phyloP scores from a whole-genome alignment of 2,797 vertebrate species.

The Molossus molossus region DNA sequence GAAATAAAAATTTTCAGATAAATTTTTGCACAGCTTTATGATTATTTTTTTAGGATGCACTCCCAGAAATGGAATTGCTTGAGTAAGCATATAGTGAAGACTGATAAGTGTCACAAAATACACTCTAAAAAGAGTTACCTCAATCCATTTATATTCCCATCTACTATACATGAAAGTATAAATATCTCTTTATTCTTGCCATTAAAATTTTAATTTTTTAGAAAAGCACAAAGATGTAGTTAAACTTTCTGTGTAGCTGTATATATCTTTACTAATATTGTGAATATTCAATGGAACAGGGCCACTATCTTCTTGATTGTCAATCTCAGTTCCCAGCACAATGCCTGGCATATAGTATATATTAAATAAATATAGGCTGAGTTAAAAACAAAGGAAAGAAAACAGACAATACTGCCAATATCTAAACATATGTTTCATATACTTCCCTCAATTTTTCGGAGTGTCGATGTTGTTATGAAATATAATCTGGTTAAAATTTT shows the following conservation, averaged over 20 bases:
- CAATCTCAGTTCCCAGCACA: background rate
- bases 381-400: background rate
- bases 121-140: conserved; percentile 7
- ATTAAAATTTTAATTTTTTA: conserved; percentile 72
- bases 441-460: background rate
- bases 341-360: background rate
- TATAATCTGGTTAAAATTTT: conserved; percentile 35
- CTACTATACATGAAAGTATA: background rate
- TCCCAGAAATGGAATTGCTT: conserved; percentile 66
- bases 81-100: conserved; percentile 50
- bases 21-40: conserved; percentile 2
- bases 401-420: conserved; percentile 3
- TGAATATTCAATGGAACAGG: conserved; percentile 3
- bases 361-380: conserved; percentile 21
- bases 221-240: conserved; percentile 55
- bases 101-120: conserved; percentile 63
- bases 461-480: conserved; percentile 30
- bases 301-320: background rate
- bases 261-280: background rate
- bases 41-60: conserved; percentile 58
- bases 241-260: conserved; percentile 7
- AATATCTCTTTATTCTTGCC: conserved; percentile 25
- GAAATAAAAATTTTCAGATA: conserved; percentile 33
- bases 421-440: background rate
- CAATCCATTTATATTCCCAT: conserved; percentile 33